Percentiles rank a stretch among this genome's conserved stretches.
Evolutionary conservation across 2,797 vertebrate species (phyloP).

Genomic region (Pogoniulus pusillus): DNA sequence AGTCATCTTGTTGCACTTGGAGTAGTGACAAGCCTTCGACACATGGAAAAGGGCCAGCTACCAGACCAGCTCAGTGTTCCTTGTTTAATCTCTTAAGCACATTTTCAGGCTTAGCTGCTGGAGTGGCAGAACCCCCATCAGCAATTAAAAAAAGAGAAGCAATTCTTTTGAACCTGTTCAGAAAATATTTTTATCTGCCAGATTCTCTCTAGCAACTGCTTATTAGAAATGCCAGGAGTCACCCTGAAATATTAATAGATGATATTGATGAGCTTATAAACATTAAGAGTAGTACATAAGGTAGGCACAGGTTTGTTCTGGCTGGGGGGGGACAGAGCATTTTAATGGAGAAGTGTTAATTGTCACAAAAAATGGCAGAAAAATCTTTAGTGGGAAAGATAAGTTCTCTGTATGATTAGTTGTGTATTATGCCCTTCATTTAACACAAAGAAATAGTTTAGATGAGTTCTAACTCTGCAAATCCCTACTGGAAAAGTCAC

Average conservation of each 20-base stretch:
- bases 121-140: conserved; percentile 69
- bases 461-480: conserved; percentile 8
- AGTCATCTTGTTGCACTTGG: neutral
- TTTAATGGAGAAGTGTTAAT: conserved; percentile 66
- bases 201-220: conserved; percentile 13
- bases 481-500: conserved; percentile 36
- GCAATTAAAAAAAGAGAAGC: conserved; percentile 64
- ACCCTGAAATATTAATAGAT: conserved; percentile 64
- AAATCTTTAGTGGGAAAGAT: neutral
- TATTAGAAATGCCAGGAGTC: conserved; percentile 56
- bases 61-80: conserved; percentile 63
- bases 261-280: conserved; percentile 57
- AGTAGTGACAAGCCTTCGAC: conserved; percentile 40
- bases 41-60: conserved; percentile 61
- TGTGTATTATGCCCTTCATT: neutral
- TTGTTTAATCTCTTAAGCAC: conserved; percentile 75
- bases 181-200: conserved; percentile 59
- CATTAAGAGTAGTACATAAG: conserved; percentile 17
- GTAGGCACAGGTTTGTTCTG: conserved; percentile 7
- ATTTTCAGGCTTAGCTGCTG: conserved; percentile 72
- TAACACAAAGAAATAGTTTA: neutral
- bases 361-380: conserved; percentile 26
- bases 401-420: neutral
- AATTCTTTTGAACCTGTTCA: conserved; percentile 71
- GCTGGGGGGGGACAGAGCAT: neutral